Evolutionary conservation across 2,113 vertebrate genomes (phyloP).

Genomic region (Girardinichthys multiradiatus): DNA sequence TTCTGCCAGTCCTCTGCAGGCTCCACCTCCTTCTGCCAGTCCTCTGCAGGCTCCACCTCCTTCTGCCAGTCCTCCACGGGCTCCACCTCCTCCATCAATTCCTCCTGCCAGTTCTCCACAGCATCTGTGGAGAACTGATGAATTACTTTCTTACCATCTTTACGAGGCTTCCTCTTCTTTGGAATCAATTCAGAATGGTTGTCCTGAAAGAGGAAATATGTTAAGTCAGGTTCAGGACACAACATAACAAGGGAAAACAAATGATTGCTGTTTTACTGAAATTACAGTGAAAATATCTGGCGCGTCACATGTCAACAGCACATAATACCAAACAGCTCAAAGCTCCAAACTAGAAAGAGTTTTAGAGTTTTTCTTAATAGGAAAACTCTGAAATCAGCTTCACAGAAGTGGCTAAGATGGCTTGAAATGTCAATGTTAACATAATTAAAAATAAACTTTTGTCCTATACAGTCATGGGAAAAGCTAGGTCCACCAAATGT

Average conservation of each 20-base stretch:
- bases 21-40: constrained; percentile 32
- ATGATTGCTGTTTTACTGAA: neutral
- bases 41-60: constrained; percentile 9
- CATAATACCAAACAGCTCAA: no score
- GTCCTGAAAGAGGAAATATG: constrained; percentile 4
- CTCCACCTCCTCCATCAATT: neutral
- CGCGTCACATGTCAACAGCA: no score
- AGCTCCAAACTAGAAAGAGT: no score
- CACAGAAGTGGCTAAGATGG: no score
- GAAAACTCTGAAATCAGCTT: no score
- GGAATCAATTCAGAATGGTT: neutral
- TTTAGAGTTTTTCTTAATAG: no score
- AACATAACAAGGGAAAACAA: neutral
- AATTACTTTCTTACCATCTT: constrained; percentile 32
- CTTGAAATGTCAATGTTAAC: no score
- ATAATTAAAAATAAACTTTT: no score
- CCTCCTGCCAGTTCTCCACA: constrained; percentile 7
- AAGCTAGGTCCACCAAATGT: no score
- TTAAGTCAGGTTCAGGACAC: neutral
- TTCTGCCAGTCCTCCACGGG: neutral
- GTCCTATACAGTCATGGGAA: no score
- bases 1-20: constrained; percentile 8
- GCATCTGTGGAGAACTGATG: constrained; percentile 8
- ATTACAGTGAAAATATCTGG: no score
- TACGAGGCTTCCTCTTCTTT: constrained; percentile 7